phyloP scores from a whole-genome alignment of 2,888 invertebrate species.

The Melieria picta region DNA sequence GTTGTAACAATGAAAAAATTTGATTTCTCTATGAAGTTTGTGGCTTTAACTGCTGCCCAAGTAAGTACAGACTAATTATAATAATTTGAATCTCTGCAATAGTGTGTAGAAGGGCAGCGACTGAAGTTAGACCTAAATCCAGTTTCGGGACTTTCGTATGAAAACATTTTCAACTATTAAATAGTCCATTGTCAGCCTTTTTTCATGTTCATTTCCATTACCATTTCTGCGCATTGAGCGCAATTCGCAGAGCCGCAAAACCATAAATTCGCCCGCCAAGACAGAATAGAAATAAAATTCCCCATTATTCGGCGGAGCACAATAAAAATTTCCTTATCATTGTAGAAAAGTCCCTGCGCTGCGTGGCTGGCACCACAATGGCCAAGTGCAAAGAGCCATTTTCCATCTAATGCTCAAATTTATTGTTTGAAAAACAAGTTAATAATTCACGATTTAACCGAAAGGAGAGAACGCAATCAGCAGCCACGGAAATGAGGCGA shows the following conservation, averaged over 20 bases:
- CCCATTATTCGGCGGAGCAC: constrained; percentile 24
- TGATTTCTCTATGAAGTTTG: too few species aligned
- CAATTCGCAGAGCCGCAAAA: too few species aligned
- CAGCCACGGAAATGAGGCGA: too few species aligned
- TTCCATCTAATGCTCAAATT: constrained; percentile 48
- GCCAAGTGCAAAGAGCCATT: constrained; percentile 38
- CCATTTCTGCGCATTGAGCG: too few species aligned
- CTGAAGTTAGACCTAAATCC: not conserved
- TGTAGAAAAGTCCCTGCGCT: constrained; percentile 6
- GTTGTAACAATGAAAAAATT: too few species aligned
- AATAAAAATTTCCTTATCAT: constrained; percentile 32
- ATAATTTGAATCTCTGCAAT: not conserved
- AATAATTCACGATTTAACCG: constrained; percentile 47
- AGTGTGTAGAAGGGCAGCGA: not conserved
- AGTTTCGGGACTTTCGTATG: not conserved
- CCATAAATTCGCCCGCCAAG: too few species aligned
- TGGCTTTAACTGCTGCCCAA: not conserved
- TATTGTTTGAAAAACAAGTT: constrained; percentile 51
- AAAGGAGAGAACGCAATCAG: too few species aligned
- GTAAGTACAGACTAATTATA: not conserved
- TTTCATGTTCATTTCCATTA: too few species aligned
- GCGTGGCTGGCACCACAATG: constrained; percentile 15
- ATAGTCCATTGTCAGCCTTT: too few species aligned
- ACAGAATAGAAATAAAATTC: constrained; percentile 5
- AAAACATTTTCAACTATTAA: not conserved